Conservation (phyloP, 2,797 vertebrate species). For the Jordanella pulchra region DNA sequence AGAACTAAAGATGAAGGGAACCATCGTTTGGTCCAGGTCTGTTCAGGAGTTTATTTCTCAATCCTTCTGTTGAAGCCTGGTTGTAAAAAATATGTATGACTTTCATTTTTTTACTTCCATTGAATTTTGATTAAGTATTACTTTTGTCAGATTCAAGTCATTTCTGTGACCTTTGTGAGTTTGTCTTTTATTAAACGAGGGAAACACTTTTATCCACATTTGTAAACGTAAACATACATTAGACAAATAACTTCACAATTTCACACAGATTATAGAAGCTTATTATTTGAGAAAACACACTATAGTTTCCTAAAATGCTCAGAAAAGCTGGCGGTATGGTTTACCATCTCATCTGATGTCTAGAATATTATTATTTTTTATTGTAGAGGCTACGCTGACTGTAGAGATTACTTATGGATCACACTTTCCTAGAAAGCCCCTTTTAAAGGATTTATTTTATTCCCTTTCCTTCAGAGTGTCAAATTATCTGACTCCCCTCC, state of each 20-base stretch:
- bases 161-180: no score
- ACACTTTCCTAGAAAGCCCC: slow-evolving; percentile 6
- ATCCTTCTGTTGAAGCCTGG: no score
- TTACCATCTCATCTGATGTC: neutral
- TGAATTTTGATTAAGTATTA: no score
- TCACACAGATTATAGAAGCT: neutral
- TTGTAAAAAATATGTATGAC: no score
- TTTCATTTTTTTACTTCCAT: no score
- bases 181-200: no score
- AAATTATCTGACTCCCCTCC: slow-evolving; percentile 21
- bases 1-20: no score
- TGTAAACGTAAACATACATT: neutral
- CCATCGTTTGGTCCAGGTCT: no score
- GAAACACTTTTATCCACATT: no score
- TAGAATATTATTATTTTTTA: neutral
- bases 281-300: neutral
- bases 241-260: neutral
- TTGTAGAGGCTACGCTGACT: neutral
- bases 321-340: neutral
- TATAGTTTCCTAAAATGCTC: neutral
- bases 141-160: no score
- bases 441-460: slow-evolving; percentile 2
- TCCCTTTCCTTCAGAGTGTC: slow-evolving; percentile 22
- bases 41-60: no score
- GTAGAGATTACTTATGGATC: neutral